phyloP scores from a whole-genome alignment of 2,888 invertebrate species.

The Drosophila hamatofila region DNA sequence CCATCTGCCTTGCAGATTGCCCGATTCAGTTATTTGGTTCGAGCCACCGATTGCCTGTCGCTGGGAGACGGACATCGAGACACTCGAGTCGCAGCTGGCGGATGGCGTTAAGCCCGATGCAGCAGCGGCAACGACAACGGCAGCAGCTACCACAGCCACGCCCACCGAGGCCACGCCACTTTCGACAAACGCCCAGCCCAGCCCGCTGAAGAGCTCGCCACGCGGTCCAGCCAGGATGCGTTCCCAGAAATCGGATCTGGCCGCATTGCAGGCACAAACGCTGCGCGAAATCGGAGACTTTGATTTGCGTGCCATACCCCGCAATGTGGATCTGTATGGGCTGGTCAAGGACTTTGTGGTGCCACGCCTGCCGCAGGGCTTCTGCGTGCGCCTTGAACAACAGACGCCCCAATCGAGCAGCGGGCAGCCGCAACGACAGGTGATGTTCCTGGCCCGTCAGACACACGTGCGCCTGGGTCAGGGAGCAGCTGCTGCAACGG shows the following conservation, averaged over 20 bases:
- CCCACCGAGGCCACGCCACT: slow-evolving; percentile 73
- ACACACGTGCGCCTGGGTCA: slow-evolving; percentile 59
- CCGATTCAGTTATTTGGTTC: slow-evolving; percentile 90
- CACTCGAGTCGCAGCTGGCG: slow-evolving; percentile 82
- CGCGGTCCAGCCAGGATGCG: slow-evolving; percentile 72
- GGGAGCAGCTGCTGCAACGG: not conserved
- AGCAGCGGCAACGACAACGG: slow-evolving; percentile 22
- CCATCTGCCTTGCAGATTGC: slow-evolving; percentile 85
- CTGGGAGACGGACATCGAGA: slow-evolving; percentile 87
- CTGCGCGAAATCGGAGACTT: slow-evolving; percentile 83
- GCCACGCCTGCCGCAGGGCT: slow-evolving; percentile 84
- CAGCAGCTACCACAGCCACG: slow-evolving; percentile 65
- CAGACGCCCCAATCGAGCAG: slow-evolving; percentile 46
- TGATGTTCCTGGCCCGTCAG: slow-evolving; percentile 78
- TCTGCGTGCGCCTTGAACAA: slow-evolving; percentile 78
- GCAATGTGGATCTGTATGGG: slow-evolving; percentile 82
- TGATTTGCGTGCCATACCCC: slow-evolving; percentile 83
- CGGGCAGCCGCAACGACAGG: slow-evolving; percentile 40
- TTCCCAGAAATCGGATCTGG: slow-evolving; percentile 66
- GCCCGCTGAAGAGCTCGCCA: slow-evolving; percentile 79
- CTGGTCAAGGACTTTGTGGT: slow-evolving; percentile 83
- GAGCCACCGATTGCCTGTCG: slow-evolving; percentile 92
- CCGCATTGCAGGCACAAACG: slow-evolving; percentile 42
- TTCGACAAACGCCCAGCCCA: slow-evolving; percentile 74
- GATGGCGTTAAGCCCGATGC: slow-evolving; percentile 64